Conservation (phyloP, 2,797 vertebrate genomes). For the Scarus forsteni region DNA sequence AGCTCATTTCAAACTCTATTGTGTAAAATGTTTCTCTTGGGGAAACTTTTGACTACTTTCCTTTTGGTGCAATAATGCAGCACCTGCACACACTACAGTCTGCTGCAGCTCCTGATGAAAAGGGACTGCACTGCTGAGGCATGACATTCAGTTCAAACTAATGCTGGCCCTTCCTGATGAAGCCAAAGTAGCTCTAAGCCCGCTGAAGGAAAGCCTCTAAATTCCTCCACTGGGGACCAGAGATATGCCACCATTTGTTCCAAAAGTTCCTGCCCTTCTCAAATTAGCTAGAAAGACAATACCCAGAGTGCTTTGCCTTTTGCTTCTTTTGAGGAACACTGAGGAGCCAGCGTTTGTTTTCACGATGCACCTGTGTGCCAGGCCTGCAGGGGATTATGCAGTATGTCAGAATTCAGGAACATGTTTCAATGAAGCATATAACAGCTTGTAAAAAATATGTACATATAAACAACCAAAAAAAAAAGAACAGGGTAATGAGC, state of each 20-base stretch:
- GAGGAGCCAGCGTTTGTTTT: conserved; percentile 21
- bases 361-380: conserved; percentile 34
- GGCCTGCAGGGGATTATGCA: conserved; percentile 39
- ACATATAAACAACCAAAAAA: conserved; percentile 22
- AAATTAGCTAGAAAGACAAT: conserved; percentile 32
- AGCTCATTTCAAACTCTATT: not conserved
- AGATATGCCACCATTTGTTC: conserved; percentile 33
- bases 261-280: conserved; percentile 27
- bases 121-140: conserved; percentile 24
- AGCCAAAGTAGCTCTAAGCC: conserved; percentile 25
- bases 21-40: not conserved
- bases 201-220: conserved; percentile 26
- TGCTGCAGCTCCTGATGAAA: conserved; percentile 30
- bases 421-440: conserved; percentile 31
- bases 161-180: conserved; percentile 15
- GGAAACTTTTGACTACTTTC: conserved; percentile 1
- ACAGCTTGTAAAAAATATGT: conserved; percentile 10
- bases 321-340: conserved; percentile 20
- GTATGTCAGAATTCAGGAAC: conserved; percentile 51
- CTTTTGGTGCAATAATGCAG: conserved; percentile 38
- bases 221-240: conserved; percentile 19
- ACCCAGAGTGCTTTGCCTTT: conserved; percentile 26
- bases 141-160: conserved; percentile 28
- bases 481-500: too few relatives aligned
- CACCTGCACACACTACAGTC: conserved; percentile 14